Evolutionary conservation across 2,797 vertebrate genomes (phyloP).

Genomic region (Gastrophryne carolinensis): DNA sequence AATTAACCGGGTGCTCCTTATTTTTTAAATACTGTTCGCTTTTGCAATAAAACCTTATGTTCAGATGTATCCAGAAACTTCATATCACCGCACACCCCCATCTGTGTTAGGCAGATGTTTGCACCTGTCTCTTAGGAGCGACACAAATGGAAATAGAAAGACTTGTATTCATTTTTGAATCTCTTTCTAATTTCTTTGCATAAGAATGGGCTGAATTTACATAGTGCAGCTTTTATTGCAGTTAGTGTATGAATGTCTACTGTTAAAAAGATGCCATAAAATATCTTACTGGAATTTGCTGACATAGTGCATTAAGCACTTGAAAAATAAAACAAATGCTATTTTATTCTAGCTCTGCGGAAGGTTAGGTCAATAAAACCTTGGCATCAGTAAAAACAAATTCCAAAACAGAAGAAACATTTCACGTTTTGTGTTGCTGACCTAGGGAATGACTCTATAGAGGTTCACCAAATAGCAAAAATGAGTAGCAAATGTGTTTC

Average conservation of each 20-base stretch:
- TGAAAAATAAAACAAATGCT: neutral
- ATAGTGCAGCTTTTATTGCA: constrained; percentile 9
- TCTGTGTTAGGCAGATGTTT: constrained; percentile 64
- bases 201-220: neutral
- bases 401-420: neutral
- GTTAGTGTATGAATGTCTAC: constrained; percentile 6
- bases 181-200: constrained; percentile 3
- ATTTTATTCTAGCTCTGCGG: neutral
- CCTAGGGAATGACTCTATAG: neutral
- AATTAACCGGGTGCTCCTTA: constrained; percentile 55
- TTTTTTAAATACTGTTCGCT: constrained; percentile 55
- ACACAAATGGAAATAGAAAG: constrained; percentile 14
- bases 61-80: constrained; percentile 59
- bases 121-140: constrained; percentile 58
- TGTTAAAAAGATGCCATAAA: neutral
- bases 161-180: constrained; percentile 24
- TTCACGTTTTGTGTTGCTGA: neutral
- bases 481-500: constrained; percentile 15
- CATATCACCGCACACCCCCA: constrained; percentile 60
- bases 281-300: constrained; percentile 3
- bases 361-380: constrained; percentile 3
- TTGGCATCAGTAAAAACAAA: neutral
- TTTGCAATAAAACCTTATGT: constrained; percentile 39
- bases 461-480: constrained; percentile 14
- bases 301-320: neutral